phyloP scores from a whole-genome alignment of 1,140 invertebrate species.

The Heliconius congener region DNA sequence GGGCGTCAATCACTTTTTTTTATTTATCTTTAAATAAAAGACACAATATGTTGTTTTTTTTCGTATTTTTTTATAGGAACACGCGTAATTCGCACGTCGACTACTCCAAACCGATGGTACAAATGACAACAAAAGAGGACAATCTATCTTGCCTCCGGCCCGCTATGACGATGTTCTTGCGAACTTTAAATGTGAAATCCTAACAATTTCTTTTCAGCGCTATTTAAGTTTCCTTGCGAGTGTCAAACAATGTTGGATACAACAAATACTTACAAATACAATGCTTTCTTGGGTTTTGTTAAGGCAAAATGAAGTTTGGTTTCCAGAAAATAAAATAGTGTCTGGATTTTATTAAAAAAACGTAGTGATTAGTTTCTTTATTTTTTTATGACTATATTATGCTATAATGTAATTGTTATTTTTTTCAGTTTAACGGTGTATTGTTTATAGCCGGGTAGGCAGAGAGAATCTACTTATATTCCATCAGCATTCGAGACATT shows the following conservation, averaged over 20 bases:
- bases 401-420: too few species aligned
- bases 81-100: not conserved
- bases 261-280: constrained; percentile 13
- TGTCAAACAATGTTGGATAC: constrained; percentile 13
- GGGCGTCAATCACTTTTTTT: too few species aligned
- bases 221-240: constrained; percentile 5
- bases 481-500: too few species aligned
- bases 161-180: not conserved
- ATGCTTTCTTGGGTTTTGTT: constrained; percentile 1
- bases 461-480: too few species aligned
- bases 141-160: not conserved
- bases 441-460: too few species aligned
- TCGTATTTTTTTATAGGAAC: not conserved
- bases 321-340: not conserved
- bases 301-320: constrained; percentile 3
- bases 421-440: too few species aligned
- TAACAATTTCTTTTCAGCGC: constrained; percentile 12
- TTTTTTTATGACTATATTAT: not conserved
- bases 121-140: constrained; percentile 3
- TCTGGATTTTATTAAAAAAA: not conserved
- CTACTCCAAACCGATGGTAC: not conserved
- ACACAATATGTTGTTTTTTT: too few species aligned
- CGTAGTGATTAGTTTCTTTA: not conserved
- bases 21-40: too few species aligned
- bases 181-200: constrained; percentile 12